Percentiles rank a stretch among this genome's conserved stretches.
Conservation (phyloP, 2,888 invertebrate genomes). For the Meteorus colon region DNA sequence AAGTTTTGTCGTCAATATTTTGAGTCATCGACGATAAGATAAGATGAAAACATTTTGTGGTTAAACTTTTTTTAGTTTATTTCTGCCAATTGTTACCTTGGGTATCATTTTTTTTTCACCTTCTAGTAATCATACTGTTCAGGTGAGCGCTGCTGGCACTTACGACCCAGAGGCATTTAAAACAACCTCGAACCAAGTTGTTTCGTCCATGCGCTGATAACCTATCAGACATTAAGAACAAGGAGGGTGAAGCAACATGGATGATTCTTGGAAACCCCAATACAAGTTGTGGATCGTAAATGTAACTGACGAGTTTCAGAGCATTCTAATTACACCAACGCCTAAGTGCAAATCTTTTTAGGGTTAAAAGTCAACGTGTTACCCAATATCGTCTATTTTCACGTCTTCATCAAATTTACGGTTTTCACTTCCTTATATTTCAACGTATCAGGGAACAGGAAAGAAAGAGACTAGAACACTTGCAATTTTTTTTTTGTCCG, state of each 20-base stretch:
- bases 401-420: background rate
- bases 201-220: constrained; percentile 16
- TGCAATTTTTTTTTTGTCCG: background rate
- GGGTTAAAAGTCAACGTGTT: background rate
- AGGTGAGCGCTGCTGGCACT: constrained; percentile 6
- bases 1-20: too few species aligned
- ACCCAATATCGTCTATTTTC: background rate
- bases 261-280: constrained; percentile 24
- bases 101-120: background rate
- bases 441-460: background rate
- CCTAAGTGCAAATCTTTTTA: constrained; percentile 5
- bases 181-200: constrained; percentile 32
- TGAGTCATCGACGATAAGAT: too few species aligned
- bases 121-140: background rate
- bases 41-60: too few species aligned
- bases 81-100: background rate
- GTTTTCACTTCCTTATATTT: background rate
- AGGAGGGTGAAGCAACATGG: constrained; percentile 15
- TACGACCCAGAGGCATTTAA: constrained; percentile 16
- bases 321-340: constrained; percentile 58
- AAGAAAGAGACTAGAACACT: background rate
- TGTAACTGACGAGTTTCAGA: constrained; percentile 63
- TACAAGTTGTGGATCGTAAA: constrained; percentile 45
- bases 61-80: background rate
- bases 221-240: background rate